Conservation (phyloP, 2,113 vertebrate species). For the Hemichromis elongatus region DNA sequence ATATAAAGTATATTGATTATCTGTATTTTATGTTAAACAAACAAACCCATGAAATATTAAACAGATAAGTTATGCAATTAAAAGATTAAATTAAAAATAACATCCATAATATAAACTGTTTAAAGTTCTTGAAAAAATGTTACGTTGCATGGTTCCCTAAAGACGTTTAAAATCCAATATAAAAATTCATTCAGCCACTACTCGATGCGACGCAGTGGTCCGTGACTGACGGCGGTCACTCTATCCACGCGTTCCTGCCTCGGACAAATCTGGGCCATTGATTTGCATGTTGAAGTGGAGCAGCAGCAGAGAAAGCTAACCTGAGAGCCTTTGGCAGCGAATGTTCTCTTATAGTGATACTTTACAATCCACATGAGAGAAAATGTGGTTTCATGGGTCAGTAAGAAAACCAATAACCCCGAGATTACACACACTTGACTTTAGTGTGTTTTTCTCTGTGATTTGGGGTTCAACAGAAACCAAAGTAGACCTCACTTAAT, state of each 20-base stretch:
- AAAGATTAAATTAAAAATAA: too few species aligned
- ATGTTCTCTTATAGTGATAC: slow-evolving; percentile 2
- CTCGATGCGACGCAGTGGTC: neutral
- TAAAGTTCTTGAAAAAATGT: neutral
- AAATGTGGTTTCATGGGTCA: neutral
- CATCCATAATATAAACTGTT: neutral
- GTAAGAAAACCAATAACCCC: neutral
- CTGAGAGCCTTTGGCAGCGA: neutral
- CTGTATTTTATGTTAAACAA: neutral
- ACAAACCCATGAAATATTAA: neutral
- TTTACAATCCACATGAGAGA: neutral
- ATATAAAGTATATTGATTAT: neutral
- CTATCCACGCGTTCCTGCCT: neutral
- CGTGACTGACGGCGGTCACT: neutral
- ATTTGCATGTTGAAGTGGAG: slow-evolving; percentile 39
- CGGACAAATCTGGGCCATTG: slow-evolving; percentile 31
- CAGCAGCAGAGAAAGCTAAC: slow-evolving; percentile 10
- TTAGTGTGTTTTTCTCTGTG: neutral
- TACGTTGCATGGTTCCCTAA: neutral
- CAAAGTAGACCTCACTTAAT: neutral
- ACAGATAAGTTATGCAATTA: neutral
- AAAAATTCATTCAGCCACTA: neutral
- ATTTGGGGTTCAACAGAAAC: neutral
- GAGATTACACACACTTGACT: neutral
- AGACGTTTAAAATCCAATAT: neutral